Evolutionary conservation across 2,797 vertebrate genomes (phyloP), one percentile per base, ranked within the genome.

Genomic region (Tapirus indicus): DNA sequence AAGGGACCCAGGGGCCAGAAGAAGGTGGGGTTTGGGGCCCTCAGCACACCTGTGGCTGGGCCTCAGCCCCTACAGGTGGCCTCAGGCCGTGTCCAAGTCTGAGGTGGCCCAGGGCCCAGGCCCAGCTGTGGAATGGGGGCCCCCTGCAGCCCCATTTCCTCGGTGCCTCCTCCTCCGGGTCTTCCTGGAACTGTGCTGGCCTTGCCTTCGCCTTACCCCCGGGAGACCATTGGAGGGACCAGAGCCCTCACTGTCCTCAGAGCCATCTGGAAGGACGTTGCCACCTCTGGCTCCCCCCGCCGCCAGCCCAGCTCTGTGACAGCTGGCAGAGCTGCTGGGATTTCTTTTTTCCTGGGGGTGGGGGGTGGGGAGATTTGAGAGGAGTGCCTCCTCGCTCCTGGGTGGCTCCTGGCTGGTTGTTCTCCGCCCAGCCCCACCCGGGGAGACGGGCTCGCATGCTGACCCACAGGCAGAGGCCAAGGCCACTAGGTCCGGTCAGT

Each of bases 201-300:
- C n/a, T 21, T 6, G 71, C 49, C 49, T 54, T 75, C 47, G 8
- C 54, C 60, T 35, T n/a, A 17, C 23, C 21, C 23, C 11, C 4
- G 2, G 71, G 85, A 68, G 38, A 6, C 60, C 44, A 0, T 5
- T 6, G 6, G 27, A 60, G 75, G 87, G 38, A 68, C 82, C 25
- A 11, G 47, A 2, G 32, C 38, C 7, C 77, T 12, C 20, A 0
- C 9, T 21, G 44, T 32, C 82, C 47, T 41, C 25, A 18, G 96
- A 60, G n/a, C 49, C 13, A 0, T 12, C 71, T 25, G 54, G 72
- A 79, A n/a, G 71, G 75, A 72, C 3, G 1, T 6, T 0, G 12
- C 60, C 2, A 2, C 5, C 47, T 27, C 18, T 0, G 1, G 54
- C 16, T 3, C 62, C 6, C 0, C 16, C 58, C 44, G 1, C 27